Conservation (phyloP, 1,140 invertebrate species). For the Eupeodes corollae region DNA sequence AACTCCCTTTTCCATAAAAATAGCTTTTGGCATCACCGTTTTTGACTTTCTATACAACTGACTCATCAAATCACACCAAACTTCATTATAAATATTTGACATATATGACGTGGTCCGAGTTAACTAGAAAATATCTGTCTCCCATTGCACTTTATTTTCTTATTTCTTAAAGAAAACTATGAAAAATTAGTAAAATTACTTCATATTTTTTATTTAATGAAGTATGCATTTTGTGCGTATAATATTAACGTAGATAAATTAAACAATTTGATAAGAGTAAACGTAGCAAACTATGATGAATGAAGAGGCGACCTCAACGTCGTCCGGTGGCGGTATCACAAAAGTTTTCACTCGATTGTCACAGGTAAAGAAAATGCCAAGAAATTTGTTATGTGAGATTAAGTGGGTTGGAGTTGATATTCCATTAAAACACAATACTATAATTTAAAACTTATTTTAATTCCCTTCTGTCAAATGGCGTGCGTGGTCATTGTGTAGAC, state of each 20-base stretch:
- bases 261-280: background rate
- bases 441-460: background rate
- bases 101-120: background rate
- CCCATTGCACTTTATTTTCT: background rate
- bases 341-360: conserved; percentile 31
- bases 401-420: background rate
- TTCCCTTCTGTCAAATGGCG: background rate
- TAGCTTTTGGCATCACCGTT: no score
- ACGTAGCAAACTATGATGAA: conserved; percentile 25
- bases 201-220: background rate
- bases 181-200: background rate
- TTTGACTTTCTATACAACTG: background rate
- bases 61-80: background rate
- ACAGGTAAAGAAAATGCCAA: conserved; percentile 18
- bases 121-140: background rate
- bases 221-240: background rate
- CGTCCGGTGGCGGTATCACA: conserved; percentile 21
- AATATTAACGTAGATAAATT: background rate
- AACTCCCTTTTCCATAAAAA: no score
- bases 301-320: conserved; percentile 25
- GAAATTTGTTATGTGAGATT: background rate
- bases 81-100: background rate
- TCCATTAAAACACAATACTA: background rate
- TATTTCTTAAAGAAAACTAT: no score
- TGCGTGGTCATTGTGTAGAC: conserved; percentile 31